Evolutionary conservation across 2,113 vertebrate genomes (phyloP).

Genomic region (Trochalopteron elliotii): DNA sequence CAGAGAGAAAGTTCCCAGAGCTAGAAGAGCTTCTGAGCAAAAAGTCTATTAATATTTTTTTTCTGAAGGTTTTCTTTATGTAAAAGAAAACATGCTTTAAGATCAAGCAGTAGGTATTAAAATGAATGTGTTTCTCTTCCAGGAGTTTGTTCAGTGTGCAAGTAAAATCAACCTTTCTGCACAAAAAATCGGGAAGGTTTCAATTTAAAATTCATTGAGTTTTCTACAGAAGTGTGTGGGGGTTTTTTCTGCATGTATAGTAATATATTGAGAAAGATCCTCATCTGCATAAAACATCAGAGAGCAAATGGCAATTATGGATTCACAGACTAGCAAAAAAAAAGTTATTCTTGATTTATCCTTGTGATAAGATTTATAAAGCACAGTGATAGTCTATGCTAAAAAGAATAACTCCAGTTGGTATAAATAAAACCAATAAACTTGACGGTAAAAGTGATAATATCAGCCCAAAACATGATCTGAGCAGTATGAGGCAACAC

Average conservation of each 20-base stretch:
- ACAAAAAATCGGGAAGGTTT: conserved; percentile 1
- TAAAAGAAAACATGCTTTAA: not conserved
- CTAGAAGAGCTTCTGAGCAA: not conserved
- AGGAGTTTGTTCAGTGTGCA: not conserved
- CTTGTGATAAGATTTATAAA: conserved; percentile 32
- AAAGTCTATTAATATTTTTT: not conserved
- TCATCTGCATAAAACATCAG: conserved; percentile 24
- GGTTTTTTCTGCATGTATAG: not conserved
- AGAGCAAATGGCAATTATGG: conserved; percentile 8
- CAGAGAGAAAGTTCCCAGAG: not conserved
- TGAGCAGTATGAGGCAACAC: not conserved
- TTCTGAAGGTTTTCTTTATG: not conserved
- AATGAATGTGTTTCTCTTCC: conserved; percentile 21
- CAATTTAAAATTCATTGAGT: conserved; percentile 7
- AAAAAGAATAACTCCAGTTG: not conserved
- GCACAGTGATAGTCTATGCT: not conserved
- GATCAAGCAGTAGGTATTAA: not conserved
- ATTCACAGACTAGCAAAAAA: conserved; percentile 20
- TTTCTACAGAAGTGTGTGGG: not conserved
- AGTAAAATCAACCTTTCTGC: not conserved
- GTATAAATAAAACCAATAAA: conserved; percentile 29
- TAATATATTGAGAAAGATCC: not conserved
- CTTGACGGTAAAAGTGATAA: not conserved
- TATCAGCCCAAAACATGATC: not conserved
- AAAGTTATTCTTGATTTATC: conserved; percentile 27